phyloP scores from a whole-genome alignment of 2,797 vertebrate species.

The Mycteria americana region DNA sequence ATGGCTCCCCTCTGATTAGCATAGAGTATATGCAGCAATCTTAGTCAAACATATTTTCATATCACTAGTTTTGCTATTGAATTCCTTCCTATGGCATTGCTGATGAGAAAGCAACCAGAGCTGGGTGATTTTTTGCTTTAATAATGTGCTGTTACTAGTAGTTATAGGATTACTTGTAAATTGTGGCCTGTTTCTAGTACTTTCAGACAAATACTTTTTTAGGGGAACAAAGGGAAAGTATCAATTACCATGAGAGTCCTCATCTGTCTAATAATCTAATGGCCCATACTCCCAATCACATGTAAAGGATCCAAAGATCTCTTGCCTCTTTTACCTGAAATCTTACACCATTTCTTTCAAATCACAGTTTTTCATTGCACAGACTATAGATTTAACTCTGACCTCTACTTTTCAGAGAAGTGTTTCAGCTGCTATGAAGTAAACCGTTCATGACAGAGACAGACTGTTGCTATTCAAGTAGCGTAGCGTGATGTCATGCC shows the following conservation, averaged over 20 bases:
- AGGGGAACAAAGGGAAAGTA: neutral
- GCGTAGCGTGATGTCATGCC: neutral
- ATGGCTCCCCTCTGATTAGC: neutral
- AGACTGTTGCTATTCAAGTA: neutral
- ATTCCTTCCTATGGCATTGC: neutral
- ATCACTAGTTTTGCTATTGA: neutral
- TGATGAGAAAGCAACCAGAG: neutral
- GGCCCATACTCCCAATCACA: neutral
- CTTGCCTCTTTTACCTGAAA: neutral
- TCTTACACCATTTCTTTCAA: neutral
- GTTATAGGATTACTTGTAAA: neutral
- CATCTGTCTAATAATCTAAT: neutral
- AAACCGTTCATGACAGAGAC: neutral
- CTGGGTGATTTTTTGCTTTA: neutral
- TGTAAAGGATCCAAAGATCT: neutral
- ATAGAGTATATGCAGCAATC: neutral
- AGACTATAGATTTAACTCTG: neutral
- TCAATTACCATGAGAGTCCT: neutral
- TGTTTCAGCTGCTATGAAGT: neutral
- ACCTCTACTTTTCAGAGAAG: neutral
- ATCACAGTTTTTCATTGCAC: neutral
- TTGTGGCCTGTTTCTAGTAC: neutral
- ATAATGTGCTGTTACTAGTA: neutral
- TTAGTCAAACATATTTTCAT: neutral
- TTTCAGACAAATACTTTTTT: neutral